These are phyloP conservation scores for Bombus pyrosoma DNA, from an alignment of 1,140 invertebrate genomes.

Conservation along the genomic window DNA sequence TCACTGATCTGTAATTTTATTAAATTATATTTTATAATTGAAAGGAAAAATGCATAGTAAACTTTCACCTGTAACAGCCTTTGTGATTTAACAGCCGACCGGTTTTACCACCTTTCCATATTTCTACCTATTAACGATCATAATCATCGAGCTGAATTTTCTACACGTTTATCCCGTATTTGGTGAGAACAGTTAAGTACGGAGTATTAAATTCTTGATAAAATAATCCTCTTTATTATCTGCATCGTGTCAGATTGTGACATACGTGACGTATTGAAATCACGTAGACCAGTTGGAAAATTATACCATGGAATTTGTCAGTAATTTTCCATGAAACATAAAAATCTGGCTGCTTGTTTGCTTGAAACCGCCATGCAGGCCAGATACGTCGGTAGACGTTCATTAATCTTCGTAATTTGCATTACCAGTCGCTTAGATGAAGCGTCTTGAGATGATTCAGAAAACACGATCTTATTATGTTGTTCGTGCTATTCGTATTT, in stretches of 20 bases:
- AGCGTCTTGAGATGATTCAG: not conserved
- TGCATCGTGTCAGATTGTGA: not conserved
- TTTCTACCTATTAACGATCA: too few species aligned
- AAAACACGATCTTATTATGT: not conserved
- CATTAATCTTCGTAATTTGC: not conserved
- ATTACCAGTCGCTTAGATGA: not conserved
- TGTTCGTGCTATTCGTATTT: not conserved
- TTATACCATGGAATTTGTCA: not conserved
- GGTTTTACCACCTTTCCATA: too few species aligned
- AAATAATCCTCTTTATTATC: not conserved
- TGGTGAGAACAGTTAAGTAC: not conserved
- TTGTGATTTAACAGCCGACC: too few species aligned
- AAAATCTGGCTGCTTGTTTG: not conserved
- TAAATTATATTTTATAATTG: too few species aligned
- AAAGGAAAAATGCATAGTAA: too few species aligned
- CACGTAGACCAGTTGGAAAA: constrained; percentile 1
- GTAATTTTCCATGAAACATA: not conserved
- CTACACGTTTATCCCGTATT: not conserved
- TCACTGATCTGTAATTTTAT: too few species aligned
- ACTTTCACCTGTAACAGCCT: too few species aligned
- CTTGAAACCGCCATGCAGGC: not conserved
- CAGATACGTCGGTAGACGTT: not conserved
- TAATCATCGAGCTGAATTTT: not conserved
- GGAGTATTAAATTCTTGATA: not conserved
- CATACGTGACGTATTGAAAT: not conserved